Evolutionary conservation across 2,113 vertebrate genomes (phyloP).

Genomic region (Motacilla tschutschensis): DNA sequence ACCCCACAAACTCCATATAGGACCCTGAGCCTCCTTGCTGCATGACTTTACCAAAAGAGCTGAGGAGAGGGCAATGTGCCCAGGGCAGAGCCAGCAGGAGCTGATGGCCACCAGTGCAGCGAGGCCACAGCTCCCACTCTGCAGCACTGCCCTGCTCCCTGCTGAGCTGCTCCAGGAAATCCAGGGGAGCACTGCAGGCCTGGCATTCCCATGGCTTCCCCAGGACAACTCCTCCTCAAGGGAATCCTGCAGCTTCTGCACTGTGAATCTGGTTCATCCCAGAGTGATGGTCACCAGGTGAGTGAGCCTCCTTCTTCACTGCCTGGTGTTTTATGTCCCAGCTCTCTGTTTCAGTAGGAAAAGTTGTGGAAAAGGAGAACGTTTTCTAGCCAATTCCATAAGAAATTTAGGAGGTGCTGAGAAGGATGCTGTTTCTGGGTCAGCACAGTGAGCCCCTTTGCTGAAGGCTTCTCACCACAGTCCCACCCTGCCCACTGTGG

Average conservation of each 20-base stretch:
- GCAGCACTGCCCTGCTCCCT: neutral
- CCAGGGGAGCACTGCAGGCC: fast-evolving
- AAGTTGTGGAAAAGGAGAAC: neutral
- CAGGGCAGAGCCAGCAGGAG: neutral
- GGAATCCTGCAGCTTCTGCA: neutral
- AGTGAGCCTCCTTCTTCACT: neutral
- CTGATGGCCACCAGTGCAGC: fast-evolving
- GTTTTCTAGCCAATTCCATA: neutral
- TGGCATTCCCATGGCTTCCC: neutral
- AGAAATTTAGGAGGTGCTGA: neutral
- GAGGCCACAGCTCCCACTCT: neutral
- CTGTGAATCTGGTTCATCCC: neutral
- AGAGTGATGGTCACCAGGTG: neutral
- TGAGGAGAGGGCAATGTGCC: neutral
- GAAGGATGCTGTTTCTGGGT: neutral
- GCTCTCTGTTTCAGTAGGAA: neutral
- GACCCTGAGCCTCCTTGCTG: neutral
- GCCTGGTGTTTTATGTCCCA: neutral
- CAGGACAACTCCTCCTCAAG: neutral
- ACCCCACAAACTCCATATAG: neutral
- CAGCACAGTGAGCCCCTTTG: neutral
- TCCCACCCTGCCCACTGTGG: neutral
- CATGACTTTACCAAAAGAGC: neutral
- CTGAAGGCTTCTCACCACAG: neutral
- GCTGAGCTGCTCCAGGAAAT: neutral